Evolutionary conservation across 2,888 invertebrate species (phyloP), one percentile per base, ranked within the genome.

Genomic region (Drosophila percnosoma): DNA sequence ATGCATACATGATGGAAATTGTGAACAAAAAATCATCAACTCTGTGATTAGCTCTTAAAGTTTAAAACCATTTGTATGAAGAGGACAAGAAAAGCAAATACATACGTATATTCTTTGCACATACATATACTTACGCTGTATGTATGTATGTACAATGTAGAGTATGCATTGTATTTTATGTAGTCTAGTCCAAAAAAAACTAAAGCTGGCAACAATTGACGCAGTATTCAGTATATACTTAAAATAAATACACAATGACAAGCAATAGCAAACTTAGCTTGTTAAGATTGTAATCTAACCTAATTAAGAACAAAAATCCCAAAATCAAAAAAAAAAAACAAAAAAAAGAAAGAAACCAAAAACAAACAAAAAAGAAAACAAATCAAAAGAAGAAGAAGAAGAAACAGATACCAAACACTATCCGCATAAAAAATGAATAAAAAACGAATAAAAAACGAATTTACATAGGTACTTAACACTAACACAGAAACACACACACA

Each of bases 11-110:
- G 84, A 84, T 84, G 81, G 78, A 86, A 80, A 83, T 83, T 88
- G 84, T 88, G 80, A 83, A 82, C 71, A 82, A 68, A 79, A 80
- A 83, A 90, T 91, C 90, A 90, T 91, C 91, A 90, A 91, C 91
- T 91, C 90, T 90, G 90, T 90, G 91, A 90, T 90, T 90, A 90
- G 91, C 83, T 90, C 84, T 90, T 89, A 90, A 90, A 80, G 83
- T 83, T 87, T 73, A 76, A 82, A 79, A 53, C 18, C 59, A 63
- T 73, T 80, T 80, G 76, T 80, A 76, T 67, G 63, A 77, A 59
- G 52, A 59, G 52, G 33, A 57, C 15, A 55, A 51, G 24, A 45
- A 57, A 60, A 18, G 8, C 36, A 51, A 33, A 51, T 29, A 54
- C 24, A 45, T 53, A 54, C 24, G 40, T 53, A 66, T 61, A 58